Base-by-base conservation (phyloP, 2,797 vertebrate species). In the Pseudotriccus pelzelni region DNA sequence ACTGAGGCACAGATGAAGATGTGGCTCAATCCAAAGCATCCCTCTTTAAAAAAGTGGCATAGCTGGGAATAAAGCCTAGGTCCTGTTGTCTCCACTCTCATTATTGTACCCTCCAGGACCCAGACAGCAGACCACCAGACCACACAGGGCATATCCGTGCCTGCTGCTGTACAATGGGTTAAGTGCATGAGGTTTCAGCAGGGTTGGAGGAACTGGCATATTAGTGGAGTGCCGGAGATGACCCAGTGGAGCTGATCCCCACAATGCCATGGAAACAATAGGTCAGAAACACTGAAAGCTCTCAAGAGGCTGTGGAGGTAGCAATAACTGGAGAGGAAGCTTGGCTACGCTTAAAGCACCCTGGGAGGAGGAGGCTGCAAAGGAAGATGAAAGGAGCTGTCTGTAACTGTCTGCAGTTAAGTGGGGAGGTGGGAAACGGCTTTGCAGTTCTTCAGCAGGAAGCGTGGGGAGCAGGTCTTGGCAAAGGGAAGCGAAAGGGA, bases 381-480 rank as follows among this genome's bases (percentile, higher is more conserved):
- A 76, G 27, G 67, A 82, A 82, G 79, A 87, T 78, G 94, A 93
- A 93, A 91, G 76, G 66, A 92, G 28, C 73, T 74, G 66, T 37
- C 70, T 87, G 63, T 34, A 74, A 59, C 41, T 87, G 56, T 67
- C 56, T 88, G 66, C 66, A 94, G 69, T 84, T 81, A 72, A 92
- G 74, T 67, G 72, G 36, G 50, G 76, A 95, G 84, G 84, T 93
- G 70, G 84, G 74, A 95, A 96, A 94, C 0, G 2, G 79, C 76
- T 92, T 69, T 94, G 88, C 83, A 91, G 67, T 66, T 89, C 78
- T 90, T 79, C 30, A 3, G 62, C 86, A 83, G 79, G 76, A 91
- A 92, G 88, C 17, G 23, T 22, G 5, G 18, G 52, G 84, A 92
- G 78, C 72, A 88, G 70, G 76, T 60, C 92, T 92, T 97, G 94